phyloP scores from a whole-genome alignment of 30 jellyfish, hydroid and myxozoan species.

The Hydractinia symbiolongicarpus region DNA sequence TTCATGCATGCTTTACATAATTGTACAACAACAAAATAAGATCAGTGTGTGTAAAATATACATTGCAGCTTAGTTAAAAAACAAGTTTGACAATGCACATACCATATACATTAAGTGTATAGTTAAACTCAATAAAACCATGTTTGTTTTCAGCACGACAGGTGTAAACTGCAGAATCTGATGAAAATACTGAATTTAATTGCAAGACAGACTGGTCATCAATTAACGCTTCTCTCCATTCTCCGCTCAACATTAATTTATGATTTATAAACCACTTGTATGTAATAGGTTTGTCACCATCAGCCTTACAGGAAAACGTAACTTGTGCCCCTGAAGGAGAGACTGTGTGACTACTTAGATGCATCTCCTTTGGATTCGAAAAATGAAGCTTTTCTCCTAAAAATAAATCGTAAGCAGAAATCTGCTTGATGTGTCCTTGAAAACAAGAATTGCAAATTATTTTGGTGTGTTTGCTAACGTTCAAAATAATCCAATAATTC shows the following conservation, averaged over 20 bases:
- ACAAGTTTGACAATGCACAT: background rate
- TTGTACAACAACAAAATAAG: too few species aligned
- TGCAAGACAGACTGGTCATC: constrained; percentile 27
- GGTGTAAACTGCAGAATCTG: constrained; percentile 66
- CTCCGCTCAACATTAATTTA: constrained; percentile 19
- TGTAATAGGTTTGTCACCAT: constrained; percentile 56
- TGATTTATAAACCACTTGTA: constrained; percentile 79
- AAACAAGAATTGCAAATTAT: too few species aligned
- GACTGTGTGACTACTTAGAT: constrained; percentile 15
- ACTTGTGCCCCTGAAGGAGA: constrained; percentile 45
- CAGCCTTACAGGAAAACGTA: constrained; percentile 50
- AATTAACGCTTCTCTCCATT: constrained; percentile 34
- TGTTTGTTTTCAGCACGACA: constrained; percentile 55
- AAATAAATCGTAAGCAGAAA: too few species aligned
- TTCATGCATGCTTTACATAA: background rate
- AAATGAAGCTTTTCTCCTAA: too few species aligned
- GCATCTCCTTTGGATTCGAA: too few species aligned
- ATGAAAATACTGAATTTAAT: constrained; percentile 24
- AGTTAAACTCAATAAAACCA: constrained; percentile 38
- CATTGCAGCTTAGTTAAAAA: too few species aligned
- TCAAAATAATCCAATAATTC: too few species aligned
- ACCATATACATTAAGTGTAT: constrained; percentile 52
- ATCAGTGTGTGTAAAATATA: too few species aligned
- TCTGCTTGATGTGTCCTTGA: too few species aligned
- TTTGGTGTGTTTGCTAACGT: too few species aligned